phyloP scores from a whole-genome alignment of 2,113 vertebrate species.

The Edolisoma coerulescens region DNA sequence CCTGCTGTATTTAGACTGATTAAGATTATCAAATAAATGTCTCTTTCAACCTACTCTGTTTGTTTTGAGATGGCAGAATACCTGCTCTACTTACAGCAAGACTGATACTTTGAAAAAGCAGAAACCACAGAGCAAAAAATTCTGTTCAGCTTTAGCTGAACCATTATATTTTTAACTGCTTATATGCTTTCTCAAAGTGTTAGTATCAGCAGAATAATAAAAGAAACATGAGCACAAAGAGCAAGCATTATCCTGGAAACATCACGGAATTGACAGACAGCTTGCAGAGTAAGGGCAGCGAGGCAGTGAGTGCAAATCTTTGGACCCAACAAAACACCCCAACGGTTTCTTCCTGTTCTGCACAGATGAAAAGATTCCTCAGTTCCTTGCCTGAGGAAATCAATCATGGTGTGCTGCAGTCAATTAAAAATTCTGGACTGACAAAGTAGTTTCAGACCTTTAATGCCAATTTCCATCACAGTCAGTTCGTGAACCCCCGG shows the following conservation, averaged over 20 bases:
- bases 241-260: background rate
- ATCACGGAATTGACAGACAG: background rate
- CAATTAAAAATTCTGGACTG: background rate
- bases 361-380: background rate
- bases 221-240: background rate
- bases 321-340: background rate
- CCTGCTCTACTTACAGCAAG: background rate
- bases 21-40: background rate
- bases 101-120: background rate
- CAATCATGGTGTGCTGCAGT: background rate
- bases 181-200: background rate
- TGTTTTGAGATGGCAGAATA: background rate
- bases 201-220: background rate
- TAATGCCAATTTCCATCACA: background rate
- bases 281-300: background rate
- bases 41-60: background rate
- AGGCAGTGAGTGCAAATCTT: background rate
- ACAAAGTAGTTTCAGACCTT: background rate
- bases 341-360: background rate
- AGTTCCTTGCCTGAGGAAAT: background rate
- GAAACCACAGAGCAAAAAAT: background rate
- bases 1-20: background rate
- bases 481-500: background rate
- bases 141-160: background rate
- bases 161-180: background rate